These are phyloP conservation scores for Sparus aurata DNA, from an alignment of 2,797 vertebrate species.

Conservation along the genomic window DNA sequence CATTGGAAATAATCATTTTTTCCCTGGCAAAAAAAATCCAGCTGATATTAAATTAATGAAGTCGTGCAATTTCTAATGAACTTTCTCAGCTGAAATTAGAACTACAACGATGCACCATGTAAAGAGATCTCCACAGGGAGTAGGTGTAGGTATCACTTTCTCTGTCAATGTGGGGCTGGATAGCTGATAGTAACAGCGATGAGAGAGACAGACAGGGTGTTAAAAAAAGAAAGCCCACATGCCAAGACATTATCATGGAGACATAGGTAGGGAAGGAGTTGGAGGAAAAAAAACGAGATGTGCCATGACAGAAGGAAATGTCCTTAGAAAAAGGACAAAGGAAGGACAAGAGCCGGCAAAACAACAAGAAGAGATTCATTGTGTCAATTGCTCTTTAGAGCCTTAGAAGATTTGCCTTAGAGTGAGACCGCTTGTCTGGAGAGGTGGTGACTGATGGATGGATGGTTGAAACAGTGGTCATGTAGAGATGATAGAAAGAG, in stretches of 20 bases:
- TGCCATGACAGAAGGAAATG: neutral
- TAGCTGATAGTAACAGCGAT: conserved; percentile 30
- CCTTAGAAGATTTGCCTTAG: conserved; percentile 52
- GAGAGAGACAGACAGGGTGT: conserved; percentile 31
- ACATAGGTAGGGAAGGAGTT: neutral
- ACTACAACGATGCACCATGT: conserved; percentile 18
- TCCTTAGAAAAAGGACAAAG: neutral
- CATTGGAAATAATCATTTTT: neutral
- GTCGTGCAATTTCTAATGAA: neutral
- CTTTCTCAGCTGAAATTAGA: neutral
- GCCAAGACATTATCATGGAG: neutral
- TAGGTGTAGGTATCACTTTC: conserved; percentile 43
- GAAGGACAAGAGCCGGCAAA: conserved; percentile 3
- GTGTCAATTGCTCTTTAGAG: conserved; percentile 32
- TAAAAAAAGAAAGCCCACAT: neutral
- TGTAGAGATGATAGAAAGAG: conserved; percentile 63
- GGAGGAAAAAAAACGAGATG: neutral
- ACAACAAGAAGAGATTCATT: conserved; percentile 14
- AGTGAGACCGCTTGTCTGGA: conserved; percentile 29
- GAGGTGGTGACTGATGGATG: conserved; percentile 49
- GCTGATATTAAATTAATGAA: neutral
- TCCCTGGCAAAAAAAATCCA: too few relatives aligned
- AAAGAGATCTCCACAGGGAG: conserved; percentile 39
- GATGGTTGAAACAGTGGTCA: conserved; percentile 52
- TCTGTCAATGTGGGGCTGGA: conserved; percentile 29